Evolutionary conservation across 2,888 invertebrate genomes (phyloP).

Genomic region (Oxycera nigricornis): DNA sequence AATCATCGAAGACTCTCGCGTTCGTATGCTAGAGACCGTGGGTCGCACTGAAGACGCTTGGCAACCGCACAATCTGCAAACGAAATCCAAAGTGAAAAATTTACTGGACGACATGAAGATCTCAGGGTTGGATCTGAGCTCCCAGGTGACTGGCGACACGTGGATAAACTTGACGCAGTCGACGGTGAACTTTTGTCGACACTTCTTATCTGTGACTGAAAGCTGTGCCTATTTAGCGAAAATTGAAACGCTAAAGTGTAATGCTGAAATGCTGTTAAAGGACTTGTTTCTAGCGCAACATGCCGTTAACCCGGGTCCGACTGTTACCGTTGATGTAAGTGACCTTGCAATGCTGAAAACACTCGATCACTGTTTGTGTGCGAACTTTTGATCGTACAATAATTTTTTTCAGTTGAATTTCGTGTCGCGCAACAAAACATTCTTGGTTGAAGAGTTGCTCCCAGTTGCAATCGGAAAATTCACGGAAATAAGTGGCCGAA

Average conservation of each 20-base stretch:
- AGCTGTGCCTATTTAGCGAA: conserved; percentile 60
- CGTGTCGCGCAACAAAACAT: conserved; percentile 59
- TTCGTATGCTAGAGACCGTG: conserved; percentile 58
- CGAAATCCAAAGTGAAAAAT: conserved; percentile 59
- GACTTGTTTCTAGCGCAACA: conserved; percentile 60
- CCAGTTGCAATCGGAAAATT: conserved; percentile 58
- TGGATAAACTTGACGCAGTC: conserved; percentile 61
- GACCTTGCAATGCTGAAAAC: neutral
- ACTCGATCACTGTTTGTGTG: neutral
- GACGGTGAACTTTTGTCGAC: conserved; percentile 59
- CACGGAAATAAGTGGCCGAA: conserved; percentile 55
- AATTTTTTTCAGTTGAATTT: conserved; percentile 58
- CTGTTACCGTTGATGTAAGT: conserved; percentile 59
- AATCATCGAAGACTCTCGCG: conserved; percentile 59
- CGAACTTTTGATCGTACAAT: too few species aligned
- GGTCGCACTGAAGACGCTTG: conserved; percentile 61
- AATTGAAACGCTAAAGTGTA: conserved; percentile 57
- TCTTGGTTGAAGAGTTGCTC: conserved; percentile 58
- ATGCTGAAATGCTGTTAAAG: conserved; percentile 55
- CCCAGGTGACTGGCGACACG: conserved; percentile 60
- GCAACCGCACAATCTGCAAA: conserved; percentile 62
- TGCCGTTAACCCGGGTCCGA: conserved; percentile 56
- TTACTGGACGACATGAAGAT: conserved; percentile 57
- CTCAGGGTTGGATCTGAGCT: conserved; percentile 58
- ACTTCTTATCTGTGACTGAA: conserved; percentile 58